phyloP scores from a whole-genome alignment of 2,113 vertebrate species.

The Seriola aureovittata region DNA sequence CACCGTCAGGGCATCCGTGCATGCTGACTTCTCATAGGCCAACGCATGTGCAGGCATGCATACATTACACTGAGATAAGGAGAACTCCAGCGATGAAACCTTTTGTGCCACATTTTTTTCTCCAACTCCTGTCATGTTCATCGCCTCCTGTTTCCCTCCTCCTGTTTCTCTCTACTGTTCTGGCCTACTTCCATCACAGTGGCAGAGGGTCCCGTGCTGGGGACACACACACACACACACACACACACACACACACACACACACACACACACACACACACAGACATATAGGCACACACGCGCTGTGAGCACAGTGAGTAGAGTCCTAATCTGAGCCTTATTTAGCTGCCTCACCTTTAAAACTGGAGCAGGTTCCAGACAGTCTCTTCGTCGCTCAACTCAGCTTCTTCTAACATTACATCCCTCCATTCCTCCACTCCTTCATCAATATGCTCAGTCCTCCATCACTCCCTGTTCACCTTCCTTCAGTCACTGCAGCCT shows the following conservation, averaged over 20 bases:
- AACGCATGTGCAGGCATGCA: background rate
- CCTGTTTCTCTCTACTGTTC: conserved; percentile 41
- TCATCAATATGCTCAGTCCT: conserved; percentile 16
- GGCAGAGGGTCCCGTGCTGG: conserved; percentile 42
- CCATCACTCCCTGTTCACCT: conserved; percentile 31
- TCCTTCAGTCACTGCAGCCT: conserved; percentile 35
- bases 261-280: conserved; percentile 16
- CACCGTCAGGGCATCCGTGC: conserved; percentile 1
- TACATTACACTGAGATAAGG: background rate
- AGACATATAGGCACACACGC: background rate
- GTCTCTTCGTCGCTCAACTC: conserved; percentile 38
- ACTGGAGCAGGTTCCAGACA: conserved; percentile 72
- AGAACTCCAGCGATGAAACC: conserved; percentile 24
- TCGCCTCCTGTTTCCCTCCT: conserved; percentile 27
- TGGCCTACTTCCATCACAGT: conserved; percentile 75
- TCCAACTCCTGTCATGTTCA: conserved; percentile 33
- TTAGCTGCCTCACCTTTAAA: conserved; percentile 80
- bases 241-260: conserved; percentile 21
- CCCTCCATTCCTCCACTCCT: conserved; percentile 24
- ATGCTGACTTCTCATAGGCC: conserved; percentile 1
- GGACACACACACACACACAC: conserved; percentile 11
- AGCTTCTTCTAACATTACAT: conserved; percentile 41
- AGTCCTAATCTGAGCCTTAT: conserved; percentile 74
- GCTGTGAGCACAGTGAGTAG: conserved; percentile 12
- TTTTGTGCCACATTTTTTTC: conserved; percentile 6